Evolutionary conservation across 2,888 invertebrate genomes (phyloP).

Genomic region (Trichacis sp.): DNA sequence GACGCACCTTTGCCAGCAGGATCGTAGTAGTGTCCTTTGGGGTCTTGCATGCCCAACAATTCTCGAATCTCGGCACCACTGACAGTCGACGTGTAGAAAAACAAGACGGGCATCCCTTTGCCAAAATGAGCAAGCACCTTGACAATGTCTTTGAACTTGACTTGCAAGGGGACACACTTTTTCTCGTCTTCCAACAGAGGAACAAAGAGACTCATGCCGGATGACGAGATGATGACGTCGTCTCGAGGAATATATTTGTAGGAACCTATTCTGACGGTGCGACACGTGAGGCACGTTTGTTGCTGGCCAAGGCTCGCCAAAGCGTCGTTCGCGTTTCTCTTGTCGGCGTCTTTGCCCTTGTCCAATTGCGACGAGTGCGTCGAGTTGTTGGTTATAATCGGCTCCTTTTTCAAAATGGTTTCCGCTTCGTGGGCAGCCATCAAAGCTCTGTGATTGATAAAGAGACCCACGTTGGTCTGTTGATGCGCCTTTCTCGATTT

Average conservation of each 20-base stretch:
- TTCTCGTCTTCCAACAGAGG: slow-evolving; percentile 66
- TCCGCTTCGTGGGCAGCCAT: slow-evolving; percentile 49
- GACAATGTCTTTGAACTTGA: slow-evolving; percentile 79
- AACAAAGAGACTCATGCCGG: slow-evolving; percentile 68
- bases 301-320: slow-evolving; percentile 60
- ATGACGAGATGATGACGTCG: slow-evolving; percentile 73
- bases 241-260: slow-evolving; percentile 83
- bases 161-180: slow-evolving; percentile 73
- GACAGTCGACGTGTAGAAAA: slow-evolving; percentile 80
- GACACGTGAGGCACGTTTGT: slow-evolving; percentile 76
- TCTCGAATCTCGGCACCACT: slow-evolving; percentile 79
- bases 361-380: slow-evolving; percentile 7
- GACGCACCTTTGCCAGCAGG: slow-evolving; percentile 71
- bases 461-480: neutral
- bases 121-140: slow-evolving; percentile 84
- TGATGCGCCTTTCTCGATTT: slow-evolving; percentile 35
- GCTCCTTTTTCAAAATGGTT: slow-evolving; percentile 65
- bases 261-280: slow-evolving; percentile 87
- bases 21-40: slow-evolving; percentile 70
- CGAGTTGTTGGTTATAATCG: slow-evolving; percentile 61
- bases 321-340: slow-evolving; percentile 16
- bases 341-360: slow-evolving; percentile 14
- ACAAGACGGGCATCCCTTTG: slow-evolving; percentile 81
- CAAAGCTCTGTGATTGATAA: slow-evolving; percentile 36
- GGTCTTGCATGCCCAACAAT: slow-evolving; percentile 77